Conservation (phyloP, 2,113 vertebrate species). For the Protomyctophum bolini region DNA sequence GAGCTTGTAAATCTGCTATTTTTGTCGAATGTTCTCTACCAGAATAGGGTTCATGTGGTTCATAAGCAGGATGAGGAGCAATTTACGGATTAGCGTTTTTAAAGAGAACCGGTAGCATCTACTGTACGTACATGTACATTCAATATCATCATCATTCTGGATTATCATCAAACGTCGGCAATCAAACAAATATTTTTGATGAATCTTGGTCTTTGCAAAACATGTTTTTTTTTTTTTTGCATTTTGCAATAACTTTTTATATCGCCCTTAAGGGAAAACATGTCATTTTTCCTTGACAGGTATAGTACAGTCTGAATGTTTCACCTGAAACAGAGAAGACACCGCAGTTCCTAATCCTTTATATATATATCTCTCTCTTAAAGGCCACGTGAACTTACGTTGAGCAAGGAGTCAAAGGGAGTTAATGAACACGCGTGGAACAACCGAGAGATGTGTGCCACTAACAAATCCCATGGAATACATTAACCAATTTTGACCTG, state of each 20-base stretch:
- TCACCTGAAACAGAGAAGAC: not conserved
- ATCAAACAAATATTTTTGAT: not conserved
- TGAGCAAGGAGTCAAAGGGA: conserved; percentile 49
- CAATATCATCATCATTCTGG: not conserved
- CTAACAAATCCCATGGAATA: conserved; percentile 60
- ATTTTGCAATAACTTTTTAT: not conserved
- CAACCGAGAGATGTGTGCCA: conserved; percentile 50
- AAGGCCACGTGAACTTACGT: conserved; percentile 19
- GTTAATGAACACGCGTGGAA: conserved; percentile 62
- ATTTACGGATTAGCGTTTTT: conserved; percentile 2
- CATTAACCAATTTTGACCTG: too few species aligned
- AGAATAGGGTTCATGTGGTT: too few species aligned
- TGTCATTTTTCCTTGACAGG: not conserved
- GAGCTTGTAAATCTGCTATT: too few species aligned
- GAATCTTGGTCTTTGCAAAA: not conserved
- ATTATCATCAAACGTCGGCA: conserved; percentile 1
- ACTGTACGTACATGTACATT: not conserved
- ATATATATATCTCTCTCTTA: conserved; percentile 17
- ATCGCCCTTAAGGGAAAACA: not conserved
- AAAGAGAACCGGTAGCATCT: not conserved
- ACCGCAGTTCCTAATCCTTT: not conserved
- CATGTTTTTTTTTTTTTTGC: not conserved
- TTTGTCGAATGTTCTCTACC: too few species aligned
- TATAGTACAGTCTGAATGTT: conserved; percentile 1
- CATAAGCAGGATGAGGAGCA: not conserved